Evolutionary conservation across 2,113 vertebrate genomes (phyloP).

Genomic region (Perca schrenkii): DNA sequence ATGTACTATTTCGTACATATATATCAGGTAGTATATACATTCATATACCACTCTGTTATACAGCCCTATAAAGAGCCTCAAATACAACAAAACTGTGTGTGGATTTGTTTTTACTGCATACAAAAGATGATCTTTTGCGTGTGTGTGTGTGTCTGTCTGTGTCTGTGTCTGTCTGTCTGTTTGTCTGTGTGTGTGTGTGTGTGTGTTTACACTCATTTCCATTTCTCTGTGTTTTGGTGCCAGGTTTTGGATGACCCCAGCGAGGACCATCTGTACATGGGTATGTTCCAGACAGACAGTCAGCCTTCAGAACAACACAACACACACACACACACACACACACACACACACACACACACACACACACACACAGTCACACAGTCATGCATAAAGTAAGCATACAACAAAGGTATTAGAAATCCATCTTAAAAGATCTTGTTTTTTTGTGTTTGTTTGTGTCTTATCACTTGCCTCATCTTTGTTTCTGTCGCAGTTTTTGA

Average conservation of each 20-base stretch:
- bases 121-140: constrained; percentile 10
- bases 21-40: no score
- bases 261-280: constrained; percentile 99
- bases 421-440: neutral
- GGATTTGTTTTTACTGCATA: neutral
- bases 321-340: neutral
- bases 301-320: constrained; percentile 14
- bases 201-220: constrained; percentile 46
- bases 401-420: neutral
- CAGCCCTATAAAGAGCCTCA: neutral
- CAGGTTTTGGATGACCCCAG: constrained; percentile 98
- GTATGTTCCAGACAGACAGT: constrained; percentile 80
- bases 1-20: no score
- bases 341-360: neutral
- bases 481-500: constrained; percentile 92
- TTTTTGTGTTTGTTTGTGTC: neutral
- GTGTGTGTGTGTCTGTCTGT: neutral
- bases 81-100: neutral
- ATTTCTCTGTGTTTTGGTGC: constrained; percentile 49
- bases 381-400: constrained; percentile 9
- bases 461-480: constrained; percentile 54
- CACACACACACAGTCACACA: neutral
- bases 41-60: no score
- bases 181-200: neutral
- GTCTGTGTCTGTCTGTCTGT: no score